Conservation (phyloP, 2,113 vertebrate species). For the Papio anubis region DNA sequence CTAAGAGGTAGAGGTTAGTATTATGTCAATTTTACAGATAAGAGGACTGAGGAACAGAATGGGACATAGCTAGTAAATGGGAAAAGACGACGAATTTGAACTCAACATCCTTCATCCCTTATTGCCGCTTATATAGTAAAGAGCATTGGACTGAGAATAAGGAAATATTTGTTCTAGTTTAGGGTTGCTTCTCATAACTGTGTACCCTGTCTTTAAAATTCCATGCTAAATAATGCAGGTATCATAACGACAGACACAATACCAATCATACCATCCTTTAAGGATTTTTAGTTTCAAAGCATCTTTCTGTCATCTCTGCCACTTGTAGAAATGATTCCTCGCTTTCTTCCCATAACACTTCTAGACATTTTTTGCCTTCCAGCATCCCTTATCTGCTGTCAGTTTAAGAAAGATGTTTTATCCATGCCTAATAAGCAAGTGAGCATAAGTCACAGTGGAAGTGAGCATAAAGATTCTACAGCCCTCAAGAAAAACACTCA, state of each 20-base stretch:
- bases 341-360: background rate
- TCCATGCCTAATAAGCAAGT: background rate
- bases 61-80: background rate
- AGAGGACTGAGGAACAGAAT: background rate
- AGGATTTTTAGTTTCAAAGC: background rate
- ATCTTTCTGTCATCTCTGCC: background rate
- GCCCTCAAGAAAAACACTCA: background rate
- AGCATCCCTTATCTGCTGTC: background rate
- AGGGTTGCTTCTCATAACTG: background rate
- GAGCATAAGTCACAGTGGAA: background rate
- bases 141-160: background rate
- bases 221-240: background rate
- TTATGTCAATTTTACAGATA: background rate
- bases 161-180: background rate
- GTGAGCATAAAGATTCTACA: background rate
- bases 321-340: background rate
- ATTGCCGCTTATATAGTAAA: background rate
- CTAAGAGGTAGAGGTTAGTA: background rate
- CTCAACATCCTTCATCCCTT: background rate
- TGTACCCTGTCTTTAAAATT: background rate
- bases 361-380: background rate
- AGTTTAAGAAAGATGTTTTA: background rate
- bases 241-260: conserved; percentile 1
- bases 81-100: background rate
- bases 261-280: background rate